Evolutionary conservation across 1,140 invertebrate genomes (phyloP).

Genomic region (Chlorops oryzae): DNA sequence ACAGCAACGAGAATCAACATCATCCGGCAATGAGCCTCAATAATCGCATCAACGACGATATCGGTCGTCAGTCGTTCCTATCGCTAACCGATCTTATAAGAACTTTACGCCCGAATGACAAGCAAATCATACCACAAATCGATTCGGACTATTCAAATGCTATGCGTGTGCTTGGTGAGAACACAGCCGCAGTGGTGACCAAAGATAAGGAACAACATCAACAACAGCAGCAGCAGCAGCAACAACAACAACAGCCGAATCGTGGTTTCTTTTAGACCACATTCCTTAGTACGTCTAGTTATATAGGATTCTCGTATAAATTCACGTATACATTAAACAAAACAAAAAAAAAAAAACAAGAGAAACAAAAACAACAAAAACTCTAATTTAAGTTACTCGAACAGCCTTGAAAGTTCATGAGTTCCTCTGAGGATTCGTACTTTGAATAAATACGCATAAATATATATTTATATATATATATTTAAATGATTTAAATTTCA

Average conservation of each 20-base stretch:
- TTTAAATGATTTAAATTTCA: no score
- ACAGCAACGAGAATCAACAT: conserved; percentile 12
- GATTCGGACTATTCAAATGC: conserved; percentile 47
- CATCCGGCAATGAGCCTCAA: conserved; percentile 27
- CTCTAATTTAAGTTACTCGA: not conserved
- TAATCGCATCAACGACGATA: conserved; percentile 26
- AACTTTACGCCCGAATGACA: conserved; percentile 44
- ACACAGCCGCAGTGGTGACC: conserved; percentile 20
- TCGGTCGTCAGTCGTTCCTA: conserved; percentile 40
- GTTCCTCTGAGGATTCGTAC: not conserved
- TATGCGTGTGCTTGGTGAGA: conserved; percentile 46
- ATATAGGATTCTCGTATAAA: not conserved
- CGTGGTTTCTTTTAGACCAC: not conserved
- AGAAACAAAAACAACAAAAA: no score
- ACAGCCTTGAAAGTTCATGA: not conserved
- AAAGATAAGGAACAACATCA: conserved; percentile 12
- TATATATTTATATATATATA: no score
- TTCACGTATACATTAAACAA: no score
- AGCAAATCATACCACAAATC: conserved; percentile 46
- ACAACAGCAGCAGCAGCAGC: not conserved
- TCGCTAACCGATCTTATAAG: conserved; percentile 45
- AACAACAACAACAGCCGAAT: not conserved
- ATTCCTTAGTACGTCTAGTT: not conserved
- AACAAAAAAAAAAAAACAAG: no score
- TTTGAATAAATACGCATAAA: not conserved